Evolutionary conservation across 1,140 invertebrate genomes (phyloP), one percentile per base, ranked within the genome.

Genomic region (Bombus huntii): DNA sequence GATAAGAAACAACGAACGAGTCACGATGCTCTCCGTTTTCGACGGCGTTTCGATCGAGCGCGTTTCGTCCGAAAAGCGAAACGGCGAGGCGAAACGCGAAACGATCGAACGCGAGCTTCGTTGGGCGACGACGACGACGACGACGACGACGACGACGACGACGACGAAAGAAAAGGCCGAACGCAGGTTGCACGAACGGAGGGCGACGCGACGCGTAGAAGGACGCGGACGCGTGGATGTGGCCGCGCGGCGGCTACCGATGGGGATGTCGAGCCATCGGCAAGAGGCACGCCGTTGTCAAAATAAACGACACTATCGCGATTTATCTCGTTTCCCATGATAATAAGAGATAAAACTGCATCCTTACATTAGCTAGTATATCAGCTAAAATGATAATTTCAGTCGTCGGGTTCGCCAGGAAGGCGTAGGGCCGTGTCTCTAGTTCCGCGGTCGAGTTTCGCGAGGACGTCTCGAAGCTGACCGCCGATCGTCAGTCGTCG

Each of bases 291-390:
- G 89, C 90, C 92, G 93, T 91, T 95, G 94, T 95, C 94, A 95
- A 95, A 95, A 95, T 95, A 95, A 95, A 95, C 94, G 92, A 89
- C 94, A 95, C 94, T 95, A 95, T 95, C 95, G 94, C 94, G 92
- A 95, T 95, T 95, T 95, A 95, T 95, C 95, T 95, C 94, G 92
- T 95, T 95, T 95, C 94, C 95, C 95, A 95, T 95, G 94, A 95
- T 95, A 95, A 95, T 95, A 95, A 93, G 93, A 95, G 94, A 95
- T 95, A 95, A 95, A 95, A 95, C 94, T 95, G 95, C 95, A 95
- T 95, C 94, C 95, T 95, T 94, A 95, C 93, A 95, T 95, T 95
- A 95, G 93, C 93, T 95, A 95, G 93, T 95, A 95, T 95, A 95
- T 95, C 94, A 95, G 94, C 93, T 95, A 95, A 95, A 95, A 95